Base-by-base conservation (phyloP, 2,888 invertebrate species). In the Spatulosminthurus flaviceps region DNA sequence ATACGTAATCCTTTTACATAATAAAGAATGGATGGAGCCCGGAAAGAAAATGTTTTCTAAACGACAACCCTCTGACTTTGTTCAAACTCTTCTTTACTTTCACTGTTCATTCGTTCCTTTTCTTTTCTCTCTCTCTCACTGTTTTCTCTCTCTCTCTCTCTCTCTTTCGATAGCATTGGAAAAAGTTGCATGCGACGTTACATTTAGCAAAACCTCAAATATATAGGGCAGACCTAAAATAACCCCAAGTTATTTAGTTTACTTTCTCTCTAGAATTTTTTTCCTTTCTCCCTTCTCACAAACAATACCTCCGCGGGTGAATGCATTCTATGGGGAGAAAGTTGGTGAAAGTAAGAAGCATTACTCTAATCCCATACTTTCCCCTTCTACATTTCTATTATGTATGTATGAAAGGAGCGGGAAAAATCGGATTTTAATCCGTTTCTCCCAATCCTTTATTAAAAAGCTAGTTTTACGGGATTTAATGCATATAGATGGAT, bases 1-100 rank as follows among this genome's bases (percentile, higher is more conserved):
- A 29, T 34, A 64, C 9, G 66, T 42, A 66, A 75, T 76, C 43
- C 69, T 69, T 41, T 67, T 51, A 71, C 71, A 21, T 51, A 69
- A 75, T 66, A 64, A 73, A 74, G 42, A 72, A 72, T 72, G 71
- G 9, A 43, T 43, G 43, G 67, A 67, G 24, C 28, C 13, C 1
- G 67, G 13, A 26, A 67, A 64, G 64, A 67, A 67, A 67, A 67
- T 67, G 67, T 67, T 67, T 26, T 26, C 26, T 28, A 67, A 67
- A 67, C 67, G 29, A 67, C 26, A 26, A 28, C 13, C 67, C 29
- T n/a, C n/a, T 16, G 5, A 26, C 67, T 24, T 67, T 51, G 51
- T 51, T 51, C n/a, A 19, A 19, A 51, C 51, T n/a, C n/a, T n/a
- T n/a, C n/a, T n/a, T n/a, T 51, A 51, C 51, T 19, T 34, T 34